Evolutionary conservation across 2,797 vertebrate species (phyloP).

Genomic region (Neosilurus mollespiculum): DNA sequence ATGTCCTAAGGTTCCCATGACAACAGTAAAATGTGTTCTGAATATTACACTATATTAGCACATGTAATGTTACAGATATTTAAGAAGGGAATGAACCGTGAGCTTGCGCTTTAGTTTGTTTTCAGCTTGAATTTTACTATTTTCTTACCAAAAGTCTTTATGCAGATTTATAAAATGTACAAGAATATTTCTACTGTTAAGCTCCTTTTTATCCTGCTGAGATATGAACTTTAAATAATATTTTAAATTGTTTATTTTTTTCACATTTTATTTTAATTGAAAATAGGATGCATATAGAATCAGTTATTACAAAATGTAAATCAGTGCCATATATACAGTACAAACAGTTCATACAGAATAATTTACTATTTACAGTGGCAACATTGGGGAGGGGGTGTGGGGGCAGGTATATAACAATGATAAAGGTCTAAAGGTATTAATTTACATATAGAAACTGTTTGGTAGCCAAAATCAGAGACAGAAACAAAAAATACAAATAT

Average conservation of each 20-base stretch:
- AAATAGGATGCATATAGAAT: background rate
- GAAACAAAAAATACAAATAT: background rate
- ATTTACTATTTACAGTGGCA: constrained; percentile 9
- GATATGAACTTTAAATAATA: background rate
- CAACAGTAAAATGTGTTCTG: background rate
- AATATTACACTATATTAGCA: background rate
- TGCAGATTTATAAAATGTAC: background rate
- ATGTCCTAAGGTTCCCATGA: background rate
- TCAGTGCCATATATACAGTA: constrained; percentile 3
- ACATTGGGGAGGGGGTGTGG: background rate
- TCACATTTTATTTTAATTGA: constrained; percentile 3
- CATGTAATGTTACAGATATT: background rate
- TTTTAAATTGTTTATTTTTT: background rate
- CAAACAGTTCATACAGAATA: constrained; percentile 11
- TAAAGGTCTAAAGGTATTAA: background rate
- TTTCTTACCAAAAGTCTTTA: background rate
- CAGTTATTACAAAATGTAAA: background rate
- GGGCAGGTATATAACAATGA: background rate
- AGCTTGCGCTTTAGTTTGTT: background rate
- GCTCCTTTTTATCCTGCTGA: background rate
- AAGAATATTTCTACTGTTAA: background rate
- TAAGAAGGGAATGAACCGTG: background rate
- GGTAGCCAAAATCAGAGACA: too few relatives aligned
- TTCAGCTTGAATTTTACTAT: background rate
- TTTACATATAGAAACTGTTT: background rate